Conservation (phyloP, 1,140 invertebrate genomes). For the Ceratoteleas bidentatus region DNA sequence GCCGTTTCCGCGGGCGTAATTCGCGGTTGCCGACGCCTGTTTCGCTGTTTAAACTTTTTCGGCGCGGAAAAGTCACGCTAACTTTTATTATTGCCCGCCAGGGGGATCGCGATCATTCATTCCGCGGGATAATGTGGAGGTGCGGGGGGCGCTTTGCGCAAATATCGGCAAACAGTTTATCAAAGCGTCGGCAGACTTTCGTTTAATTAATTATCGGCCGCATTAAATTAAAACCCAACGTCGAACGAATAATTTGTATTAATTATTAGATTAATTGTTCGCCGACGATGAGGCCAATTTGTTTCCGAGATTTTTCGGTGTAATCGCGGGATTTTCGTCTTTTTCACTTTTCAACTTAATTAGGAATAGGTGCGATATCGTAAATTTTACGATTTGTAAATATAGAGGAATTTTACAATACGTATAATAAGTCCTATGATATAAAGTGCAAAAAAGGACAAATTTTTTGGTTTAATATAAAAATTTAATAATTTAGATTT, state of each 20-base stretch:
- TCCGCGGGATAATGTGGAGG: background rate
- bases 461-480: too few species aligned
- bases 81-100: conserved; percentile 23
- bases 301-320: too few species aligned
- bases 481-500: too few species aligned
- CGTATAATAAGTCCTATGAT: too few species aligned
- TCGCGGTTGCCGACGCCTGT: conserved; percentile 8
- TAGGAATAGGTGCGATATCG: too few species aligned
- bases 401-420: too few species aligned
- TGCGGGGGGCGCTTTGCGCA: background rate
- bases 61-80: conserved; percentile 13
- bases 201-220: background rate
- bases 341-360: too few species aligned
- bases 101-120: conserved; percentile 12
- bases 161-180: conserved; percentile 22
- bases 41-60: conserved; percentile 23
- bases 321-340: too few species aligned
- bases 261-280: background rate
- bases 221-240: background rate
- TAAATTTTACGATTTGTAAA: too few species aligned
- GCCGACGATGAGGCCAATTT: too few species aligned
- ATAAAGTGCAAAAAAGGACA: too few species aligned
- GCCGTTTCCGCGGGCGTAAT: conserved; percentile 20
- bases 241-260: background rate
- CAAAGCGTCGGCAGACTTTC: conserved; percentile 2